phyloP scores from a whole-genome alignment of 2,113 vertebrate genomes.

The Leptobrachium leishanense region DNA sequence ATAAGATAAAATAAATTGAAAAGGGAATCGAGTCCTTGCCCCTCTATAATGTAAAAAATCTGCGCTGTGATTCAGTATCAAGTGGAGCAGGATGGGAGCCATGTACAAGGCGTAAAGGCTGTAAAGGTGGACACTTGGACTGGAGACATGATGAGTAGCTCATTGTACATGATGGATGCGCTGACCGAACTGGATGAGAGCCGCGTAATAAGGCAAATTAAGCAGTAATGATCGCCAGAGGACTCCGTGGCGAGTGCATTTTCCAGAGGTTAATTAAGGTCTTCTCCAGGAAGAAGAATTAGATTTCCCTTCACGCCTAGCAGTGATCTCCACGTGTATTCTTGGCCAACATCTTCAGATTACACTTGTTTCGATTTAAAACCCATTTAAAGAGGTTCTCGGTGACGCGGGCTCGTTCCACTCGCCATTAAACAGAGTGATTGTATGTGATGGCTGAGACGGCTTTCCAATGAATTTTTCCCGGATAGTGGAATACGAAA shows the following conservation, averaged over 20 bases:
- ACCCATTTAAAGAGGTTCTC: background rate
- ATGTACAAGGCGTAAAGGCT: background rate
- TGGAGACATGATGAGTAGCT: background rate
- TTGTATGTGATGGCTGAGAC: too few relatives aligned
- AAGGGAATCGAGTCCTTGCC: too few relatives aligned
- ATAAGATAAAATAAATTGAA: too few relatives aligned
- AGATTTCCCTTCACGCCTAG: background rate
- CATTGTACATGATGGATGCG: background rate
- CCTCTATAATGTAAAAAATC: too few relatives aligned
- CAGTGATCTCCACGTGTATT: background rate
- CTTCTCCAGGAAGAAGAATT: constrained; percentile 17
- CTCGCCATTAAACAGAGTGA: too few relatives aligned
- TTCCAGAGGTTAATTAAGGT: constrained; percentile 35
- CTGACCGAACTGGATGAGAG: background rate
- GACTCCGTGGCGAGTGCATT: background rate
- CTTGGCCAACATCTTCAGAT: background rate
- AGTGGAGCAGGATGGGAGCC: too few relatives aligned
- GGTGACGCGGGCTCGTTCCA: too few relatives aligned
- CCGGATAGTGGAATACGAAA: too few relatives aligned
- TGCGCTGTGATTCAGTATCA: too few relatives aligned
- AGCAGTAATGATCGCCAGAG: background rate
- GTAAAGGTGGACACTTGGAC: background rate
- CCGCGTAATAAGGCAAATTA: constrained; percentile 4
- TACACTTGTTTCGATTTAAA: background rate
- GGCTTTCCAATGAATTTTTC: too few relatives aligned